phyloP scores from a whole-genome alignment of 2,113 vertebrate species.

The Xenus cinereus region DNA sequence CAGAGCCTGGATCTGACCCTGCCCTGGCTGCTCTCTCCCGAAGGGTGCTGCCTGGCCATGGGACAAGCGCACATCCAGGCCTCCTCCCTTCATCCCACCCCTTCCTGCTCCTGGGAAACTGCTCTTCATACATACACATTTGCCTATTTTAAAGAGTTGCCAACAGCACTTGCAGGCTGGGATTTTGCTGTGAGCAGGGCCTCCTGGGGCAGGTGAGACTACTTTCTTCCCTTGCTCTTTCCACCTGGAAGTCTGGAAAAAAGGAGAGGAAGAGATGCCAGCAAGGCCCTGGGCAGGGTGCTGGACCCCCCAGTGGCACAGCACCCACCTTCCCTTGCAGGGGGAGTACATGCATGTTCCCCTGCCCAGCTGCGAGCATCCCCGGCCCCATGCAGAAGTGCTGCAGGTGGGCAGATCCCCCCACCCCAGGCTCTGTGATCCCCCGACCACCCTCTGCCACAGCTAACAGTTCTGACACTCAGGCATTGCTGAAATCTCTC shows the following conservation, averaged over 20 bases:
- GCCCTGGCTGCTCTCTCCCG: background rate
- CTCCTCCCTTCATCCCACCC: background rate
- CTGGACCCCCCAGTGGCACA: background rate
- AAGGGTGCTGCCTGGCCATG: background rate
- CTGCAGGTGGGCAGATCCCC: background rate
- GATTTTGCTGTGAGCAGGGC: background rate
- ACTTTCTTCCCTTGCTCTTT: background rate
- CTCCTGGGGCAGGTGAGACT: background rate
- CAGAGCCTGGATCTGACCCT: background rate
- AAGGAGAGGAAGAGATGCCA: background rate
- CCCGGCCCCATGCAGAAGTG: background rate
- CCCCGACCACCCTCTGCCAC: too few species aligned
- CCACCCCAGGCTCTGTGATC: accelerated
- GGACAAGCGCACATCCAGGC: background rate
- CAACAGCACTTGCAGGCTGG: background rate
- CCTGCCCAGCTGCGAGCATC: background rate
- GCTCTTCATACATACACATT: background rate
- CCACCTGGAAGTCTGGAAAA: background rate
- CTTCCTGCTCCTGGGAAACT: background rate
- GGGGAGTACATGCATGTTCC: accelerated
- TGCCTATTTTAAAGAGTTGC: background rate
- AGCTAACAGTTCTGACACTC: background rate
- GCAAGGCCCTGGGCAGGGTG: background rate
- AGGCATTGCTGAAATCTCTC: background rate
- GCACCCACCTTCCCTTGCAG: background rate